These are phyloP conservation scores for Nyctalus aviator DNA, from an alignment of 2,797 vertebrate species.

Conservation along the genomic window DNA sequence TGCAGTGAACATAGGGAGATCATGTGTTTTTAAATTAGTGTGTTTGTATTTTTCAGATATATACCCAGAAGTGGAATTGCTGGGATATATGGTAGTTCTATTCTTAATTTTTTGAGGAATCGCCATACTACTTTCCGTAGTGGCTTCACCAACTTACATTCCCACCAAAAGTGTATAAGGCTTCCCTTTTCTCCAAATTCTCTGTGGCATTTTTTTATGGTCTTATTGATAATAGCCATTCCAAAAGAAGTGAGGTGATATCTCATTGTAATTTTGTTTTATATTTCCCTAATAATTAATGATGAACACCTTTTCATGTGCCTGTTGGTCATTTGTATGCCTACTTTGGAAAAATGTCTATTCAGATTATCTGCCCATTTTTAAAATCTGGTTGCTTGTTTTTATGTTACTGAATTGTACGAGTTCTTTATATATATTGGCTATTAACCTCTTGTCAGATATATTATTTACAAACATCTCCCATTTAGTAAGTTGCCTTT, in stretches of 20 bases:
- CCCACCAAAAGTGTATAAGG: neutral
- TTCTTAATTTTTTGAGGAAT: neutral
- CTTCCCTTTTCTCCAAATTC: neutral
- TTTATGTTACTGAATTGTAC: neutral
- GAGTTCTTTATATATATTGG: neutral
- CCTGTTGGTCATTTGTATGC: neutral
- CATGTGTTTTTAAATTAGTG: neutral
- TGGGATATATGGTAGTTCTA: neutral
- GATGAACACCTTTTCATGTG: neutral
- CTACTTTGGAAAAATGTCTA: neutral
- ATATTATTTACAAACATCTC: neutral
- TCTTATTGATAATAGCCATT: neutral
- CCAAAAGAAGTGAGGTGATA: neutral
- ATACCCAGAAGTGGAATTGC: neutral
- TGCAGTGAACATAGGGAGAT: neutral
- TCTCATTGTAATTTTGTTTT: neutral
- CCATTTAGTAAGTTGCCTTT: neutral
- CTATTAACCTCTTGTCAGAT: neutral
- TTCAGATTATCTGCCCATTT: neutral
- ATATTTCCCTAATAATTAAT: neutral
- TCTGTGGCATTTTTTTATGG: neutral
- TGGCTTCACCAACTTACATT: neutral
- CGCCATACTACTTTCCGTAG: neutral
- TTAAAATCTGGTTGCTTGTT: neutral
- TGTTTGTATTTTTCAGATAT: neutral